Base-by-base conservation (phyloP, 2,888 invertebrate species). In the Rhorus exstirpatorius region DNA sequence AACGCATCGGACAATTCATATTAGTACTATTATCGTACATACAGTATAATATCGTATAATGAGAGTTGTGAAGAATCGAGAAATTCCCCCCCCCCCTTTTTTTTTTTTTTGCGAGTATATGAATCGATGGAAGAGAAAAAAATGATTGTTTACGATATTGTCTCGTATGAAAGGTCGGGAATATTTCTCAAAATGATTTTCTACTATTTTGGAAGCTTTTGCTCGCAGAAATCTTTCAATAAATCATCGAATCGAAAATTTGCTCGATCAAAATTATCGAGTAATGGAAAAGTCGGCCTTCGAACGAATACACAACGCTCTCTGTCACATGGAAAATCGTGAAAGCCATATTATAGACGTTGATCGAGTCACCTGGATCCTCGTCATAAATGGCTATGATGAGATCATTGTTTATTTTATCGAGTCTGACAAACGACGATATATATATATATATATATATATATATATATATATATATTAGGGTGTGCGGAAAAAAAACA, bases 341-440 rank as follows among this genome's bases (percentile, higher is more conserved):
- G 35, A 12, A 49, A 26, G 41, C 35, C 3, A n/a, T n/a, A 21
- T 12, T 12, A 53, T 19, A 38, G 3, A 26, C 63, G 74, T 53
- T 44, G 26, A 63, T 49, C 63, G 63, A 74, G 53, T 74, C 41
- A 53, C 63, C 26, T n/a, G n/a, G 21, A 68, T 38, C 12, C n/a
- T 17, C 61, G 51, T 72, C 60, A 41, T 51, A 61, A 35, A 51
- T 38, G 38, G 46, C 58, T 31, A 35, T 24, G 71, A 67, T 72
- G 79, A 79, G 58, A 51, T 79, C 79, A 79, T 60, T 35, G 17
- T 44, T 51, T 24, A 58, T n/a, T n/a, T 65, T 65, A 72, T 79
- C 71, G 55, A 46, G 49, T 58, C 26, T 31, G 12, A 26, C 24
- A 24, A 24, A n/a, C n/a, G n/a, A n/a, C n/a, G n/a, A n/a, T n/a